Evolutionary conservation across 2,113 vertebrate genomes (phyloP).

Genomic region (Paralichthys olivaceus): DNA sequence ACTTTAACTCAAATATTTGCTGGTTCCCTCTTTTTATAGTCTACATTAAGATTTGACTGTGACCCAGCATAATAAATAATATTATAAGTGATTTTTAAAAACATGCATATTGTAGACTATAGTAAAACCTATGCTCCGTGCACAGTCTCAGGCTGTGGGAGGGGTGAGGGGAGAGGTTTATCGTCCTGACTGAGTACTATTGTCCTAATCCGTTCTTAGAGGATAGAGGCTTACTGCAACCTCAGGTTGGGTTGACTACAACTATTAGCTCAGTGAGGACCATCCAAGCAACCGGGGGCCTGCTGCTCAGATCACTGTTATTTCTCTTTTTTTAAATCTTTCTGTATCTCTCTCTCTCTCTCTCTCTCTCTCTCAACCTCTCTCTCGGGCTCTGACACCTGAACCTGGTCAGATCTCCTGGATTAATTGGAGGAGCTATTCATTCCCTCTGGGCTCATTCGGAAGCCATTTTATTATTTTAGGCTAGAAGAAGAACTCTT

Average conservation of each 20-base stretch:
- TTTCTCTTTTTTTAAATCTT: not conserved
- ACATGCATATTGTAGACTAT: too few relatives aligned
- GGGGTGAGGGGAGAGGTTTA: constrained; percentile 64
- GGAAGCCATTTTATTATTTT: constrained; percentile 34
- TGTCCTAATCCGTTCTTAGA: constrained; percentile 83
- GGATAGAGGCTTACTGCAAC: constrained; percentile 80
- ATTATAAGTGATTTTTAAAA: not conserved
- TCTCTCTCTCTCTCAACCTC: not conserved
- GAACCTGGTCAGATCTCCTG: not conserved
- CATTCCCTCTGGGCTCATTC: constrained; percentile 20
- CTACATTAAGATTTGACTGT: not conserved
- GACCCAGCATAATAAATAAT: not conserved
- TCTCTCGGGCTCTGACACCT: not conserved
- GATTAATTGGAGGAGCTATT: constrained; percentile 20
- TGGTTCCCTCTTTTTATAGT: too few relatives aligned
- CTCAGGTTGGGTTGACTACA: constrained; percentile 57
- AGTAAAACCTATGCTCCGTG: not conserved
- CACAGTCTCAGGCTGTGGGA: constrained; percentile 3
- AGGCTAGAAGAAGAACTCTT: not conserved
- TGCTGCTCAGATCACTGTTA: not conserved
- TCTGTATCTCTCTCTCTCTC: not conserved
- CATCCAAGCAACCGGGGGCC: constrained; percentile 3
- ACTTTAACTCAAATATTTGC: too few relatives aligned
- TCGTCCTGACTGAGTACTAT: constrained; percentile 67
- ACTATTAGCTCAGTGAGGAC: constrained; percentile 22